Percentiles rank a stretch among this genome's conserved stretches.
phyloP scores from a whole-genome alignment of 1,140 invertebrate species.

The Drosophila sturtevanti region DNA sequence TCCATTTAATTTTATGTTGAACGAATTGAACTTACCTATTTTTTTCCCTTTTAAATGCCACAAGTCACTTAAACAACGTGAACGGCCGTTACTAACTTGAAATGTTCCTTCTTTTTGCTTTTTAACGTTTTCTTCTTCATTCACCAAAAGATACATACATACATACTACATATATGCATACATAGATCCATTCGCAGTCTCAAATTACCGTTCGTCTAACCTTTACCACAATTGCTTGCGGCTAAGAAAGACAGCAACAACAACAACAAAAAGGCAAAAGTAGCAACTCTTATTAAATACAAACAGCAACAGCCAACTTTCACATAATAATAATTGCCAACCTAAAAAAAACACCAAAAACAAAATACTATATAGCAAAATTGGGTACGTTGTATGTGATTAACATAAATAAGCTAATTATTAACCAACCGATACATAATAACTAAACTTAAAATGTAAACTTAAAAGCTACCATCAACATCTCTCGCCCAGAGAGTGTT shows the following conservation, averaged over 20 bases:
- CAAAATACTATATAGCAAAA: not conserved
- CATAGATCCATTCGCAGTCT: constrained; percentile 15
- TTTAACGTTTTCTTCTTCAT: not conserved
- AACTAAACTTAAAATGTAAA: constrained; percentile 45
- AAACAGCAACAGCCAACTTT: constrained; percentile 64
- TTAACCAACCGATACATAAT: constrained; percentile 56
- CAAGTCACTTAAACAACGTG: not conserved
- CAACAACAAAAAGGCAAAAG: constrained; percentile 13
- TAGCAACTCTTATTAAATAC: constrained; percentile 20
- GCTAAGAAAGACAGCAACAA: constrained; percentile 56
- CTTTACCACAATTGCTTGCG: constrained; percentile 66
- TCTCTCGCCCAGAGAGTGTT: constrained; percentile 38
- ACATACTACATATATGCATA: no score
- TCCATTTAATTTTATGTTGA: not conserved
- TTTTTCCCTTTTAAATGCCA: not conserved
- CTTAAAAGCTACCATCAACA: constrained; percentile 12
- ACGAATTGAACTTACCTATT: not conserved
- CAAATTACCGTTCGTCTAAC: constrained; percentile 53
- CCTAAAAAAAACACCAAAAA: constrained; percentile 37
- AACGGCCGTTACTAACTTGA: no score
- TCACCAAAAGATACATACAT: constrained; percentile 9
- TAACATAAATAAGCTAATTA: constrained; percentile 76
- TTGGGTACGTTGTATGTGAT: constrained; percentile 47
- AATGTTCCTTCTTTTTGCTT: not conserved
- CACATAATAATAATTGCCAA: constrained; percentile 48